phyloP scores from a whole-genome alignment of 2,797 vertebrate genomes.

The Orientallactaga sibirica region DNA sequence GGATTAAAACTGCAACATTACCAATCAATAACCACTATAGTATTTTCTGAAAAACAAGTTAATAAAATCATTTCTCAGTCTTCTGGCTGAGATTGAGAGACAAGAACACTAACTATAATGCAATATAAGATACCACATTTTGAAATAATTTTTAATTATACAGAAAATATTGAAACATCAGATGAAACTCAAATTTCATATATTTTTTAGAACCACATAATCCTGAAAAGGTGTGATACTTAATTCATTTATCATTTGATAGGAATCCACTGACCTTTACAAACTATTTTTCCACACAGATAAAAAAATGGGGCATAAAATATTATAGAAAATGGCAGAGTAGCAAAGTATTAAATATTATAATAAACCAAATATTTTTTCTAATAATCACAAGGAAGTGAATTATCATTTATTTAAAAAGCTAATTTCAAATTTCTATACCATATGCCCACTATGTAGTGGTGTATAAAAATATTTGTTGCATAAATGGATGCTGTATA shows the following conservation, averaged over 20 bases:
- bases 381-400: background rate
- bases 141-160: background rate
- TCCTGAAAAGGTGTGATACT: background rate
- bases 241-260: background rate
- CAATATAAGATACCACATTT: background rate
- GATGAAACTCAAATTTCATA: slow-evolving; percentile 5
- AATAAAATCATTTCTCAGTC: too few species aligned
- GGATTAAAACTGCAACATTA: too few species aligned
- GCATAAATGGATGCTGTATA: slow-evolving; percentile 21
- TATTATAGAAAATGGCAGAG: background rate
- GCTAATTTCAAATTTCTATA: background rate
- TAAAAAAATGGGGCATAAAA: background rate
- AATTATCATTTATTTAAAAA: slow-evolving; percentile 32
- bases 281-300: background rate
- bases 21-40: too few species aligned
- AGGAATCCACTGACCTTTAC: background rate
- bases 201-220: background rate
- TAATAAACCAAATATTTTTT: background rate
- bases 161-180: background rate
- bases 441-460: background rate
- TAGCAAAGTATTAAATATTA: background rate
- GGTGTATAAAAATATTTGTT: background rate
- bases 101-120: background rate
- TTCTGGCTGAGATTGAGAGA: too few species aligned
- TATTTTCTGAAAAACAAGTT: too few species aligned